A percentile compares a stretch with the other conserved stretches of the same genome.
Evolutionary conservation across 2,888 invertebrate species (phyloP).

Genomic region (Tetragnatha montana): DNA sequence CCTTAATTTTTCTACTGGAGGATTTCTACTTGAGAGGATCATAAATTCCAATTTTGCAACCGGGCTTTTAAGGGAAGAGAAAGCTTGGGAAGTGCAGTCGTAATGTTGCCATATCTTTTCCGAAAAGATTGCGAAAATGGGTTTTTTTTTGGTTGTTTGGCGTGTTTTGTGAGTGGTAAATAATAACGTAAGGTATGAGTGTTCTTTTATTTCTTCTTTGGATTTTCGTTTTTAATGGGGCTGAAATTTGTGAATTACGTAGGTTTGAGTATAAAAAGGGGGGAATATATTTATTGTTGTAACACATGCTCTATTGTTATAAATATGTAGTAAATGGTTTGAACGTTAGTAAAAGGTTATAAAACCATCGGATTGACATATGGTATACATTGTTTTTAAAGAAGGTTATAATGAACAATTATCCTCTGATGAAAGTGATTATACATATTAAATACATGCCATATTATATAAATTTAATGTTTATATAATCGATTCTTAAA

Average conservation of each 20-base stretch:
- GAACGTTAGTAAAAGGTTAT: no score
- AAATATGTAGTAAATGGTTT: no score
- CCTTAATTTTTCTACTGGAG: constrained; percentile 50
- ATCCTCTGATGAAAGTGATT: no score
- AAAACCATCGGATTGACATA: no score
- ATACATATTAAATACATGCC: no score
- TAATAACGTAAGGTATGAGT: neutral
- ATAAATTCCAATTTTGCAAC: constrained; percentile 51
- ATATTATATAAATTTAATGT: no score
- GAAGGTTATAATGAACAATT: no score
- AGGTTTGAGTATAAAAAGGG: neutral
- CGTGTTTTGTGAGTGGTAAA: neutral
- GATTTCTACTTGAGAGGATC: constrained; percentile 27
- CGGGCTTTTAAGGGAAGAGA: constrained; percentile 3
- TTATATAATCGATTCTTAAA: no score
- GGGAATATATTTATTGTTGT: neutral
- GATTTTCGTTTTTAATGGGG: neutral
- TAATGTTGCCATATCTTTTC: neutral
- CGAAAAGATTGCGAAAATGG: constrained; percentile 16
- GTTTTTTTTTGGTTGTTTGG: neutral
- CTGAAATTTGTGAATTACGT: neutral
- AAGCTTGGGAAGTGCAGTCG: neutral
- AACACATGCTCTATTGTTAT: neutral
- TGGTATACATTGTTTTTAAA: no score
- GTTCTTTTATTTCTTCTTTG: neutral